Conservation (phyloP, 2,113 vertebrate genomes). For the Narcine bancroftii region DNA sequence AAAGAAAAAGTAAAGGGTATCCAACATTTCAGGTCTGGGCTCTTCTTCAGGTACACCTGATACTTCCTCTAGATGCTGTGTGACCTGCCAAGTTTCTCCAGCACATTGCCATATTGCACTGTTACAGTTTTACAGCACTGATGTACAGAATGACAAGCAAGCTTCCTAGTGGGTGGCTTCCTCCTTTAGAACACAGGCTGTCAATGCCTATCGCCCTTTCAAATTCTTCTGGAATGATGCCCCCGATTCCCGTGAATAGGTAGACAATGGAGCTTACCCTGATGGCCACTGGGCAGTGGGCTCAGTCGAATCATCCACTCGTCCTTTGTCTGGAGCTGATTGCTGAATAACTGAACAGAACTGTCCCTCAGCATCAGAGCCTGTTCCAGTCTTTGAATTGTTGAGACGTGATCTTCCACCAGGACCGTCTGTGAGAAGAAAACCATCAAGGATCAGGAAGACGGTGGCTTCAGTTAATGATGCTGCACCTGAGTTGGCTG, state of each 20-base stretch:
- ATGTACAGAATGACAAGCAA: background rate
- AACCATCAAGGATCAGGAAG: background rate
- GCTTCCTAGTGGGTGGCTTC: background rate
- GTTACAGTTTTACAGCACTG: too few relatives aligned
- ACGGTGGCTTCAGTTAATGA: too few relatives aligned
- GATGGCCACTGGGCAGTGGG: slow-evolving; percentile 61
- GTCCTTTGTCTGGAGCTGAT: slow-evolving; percentile 70
- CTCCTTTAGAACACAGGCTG: background rate
- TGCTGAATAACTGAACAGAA: slow-evolving; percentile 72
- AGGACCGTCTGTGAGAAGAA: slow-evolving; percentile 64
- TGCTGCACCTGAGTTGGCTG: too few relatives aligned
- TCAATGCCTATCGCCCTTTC: background rate
- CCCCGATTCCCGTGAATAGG: background rate
- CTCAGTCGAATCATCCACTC: slow-evolving; percentile 83
- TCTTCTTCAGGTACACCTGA: too few relatives aligned
- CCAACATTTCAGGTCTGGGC: background rate
- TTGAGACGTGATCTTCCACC: slow-evolving; percentile 86
- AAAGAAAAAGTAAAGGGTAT: too few relatives aligned
- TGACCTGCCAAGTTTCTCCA: too few relatives aligned
- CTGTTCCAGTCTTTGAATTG: slow-evolving; percentile 81
- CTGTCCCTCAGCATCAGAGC: slow-evolving; percentile 74
- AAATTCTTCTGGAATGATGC: background rate
- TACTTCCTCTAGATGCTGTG: too few relatives aligned
- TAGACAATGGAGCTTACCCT: slow-evolving; percentile 62
- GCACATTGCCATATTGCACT: too few relatives aligned